These are phyloP conservation scores for Pygathrix nemaeus DNA, from an alignment of 2,113 vertebrate species.

Conservation along the genomic window DNA sequence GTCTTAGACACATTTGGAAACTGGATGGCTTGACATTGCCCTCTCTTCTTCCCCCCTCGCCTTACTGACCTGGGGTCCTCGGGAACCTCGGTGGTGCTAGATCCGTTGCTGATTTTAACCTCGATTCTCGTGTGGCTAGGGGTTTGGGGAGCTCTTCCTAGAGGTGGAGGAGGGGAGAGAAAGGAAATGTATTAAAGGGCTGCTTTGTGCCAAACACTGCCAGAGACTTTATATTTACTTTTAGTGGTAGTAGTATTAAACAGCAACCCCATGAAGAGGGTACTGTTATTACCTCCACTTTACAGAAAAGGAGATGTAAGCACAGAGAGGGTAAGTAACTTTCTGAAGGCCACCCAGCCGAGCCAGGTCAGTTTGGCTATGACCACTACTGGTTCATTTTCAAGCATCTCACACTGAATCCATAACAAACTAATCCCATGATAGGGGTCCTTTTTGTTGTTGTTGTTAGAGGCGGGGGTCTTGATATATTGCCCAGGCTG, in stretches of 20 bases:
- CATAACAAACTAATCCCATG: rapidly evolving
- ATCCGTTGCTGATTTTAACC: neutral
- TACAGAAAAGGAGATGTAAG: neutral
- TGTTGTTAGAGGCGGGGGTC: too few relatives aligned
- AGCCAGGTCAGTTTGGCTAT: neutral
- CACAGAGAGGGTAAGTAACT: neutral
- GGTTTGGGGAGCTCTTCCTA: neutral
- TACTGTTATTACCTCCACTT: neutral
- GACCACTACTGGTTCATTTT: neutral
- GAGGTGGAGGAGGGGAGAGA: neutral
- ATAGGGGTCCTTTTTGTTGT: too few relatives aligned
- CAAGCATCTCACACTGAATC: neutral
- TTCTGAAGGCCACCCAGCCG: neutral
- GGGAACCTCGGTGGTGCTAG: neutral
- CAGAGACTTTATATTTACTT: neutral
- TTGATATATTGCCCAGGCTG: too few relatives aligned
- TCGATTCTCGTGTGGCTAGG: neutral
- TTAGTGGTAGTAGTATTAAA: neutral
- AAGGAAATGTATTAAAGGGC: neutral
- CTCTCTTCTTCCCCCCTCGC: neutral
- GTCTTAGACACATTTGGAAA: neutral
- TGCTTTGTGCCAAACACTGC: neutral
- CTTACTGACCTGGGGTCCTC: neutral
- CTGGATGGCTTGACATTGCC: neutral
- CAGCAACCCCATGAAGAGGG: neutral